These are phyloP conservation scores for Aegypius monachus DNA, from an alignment of 2,113 vertebrate species.

Conservation along the genomic window DNA sequence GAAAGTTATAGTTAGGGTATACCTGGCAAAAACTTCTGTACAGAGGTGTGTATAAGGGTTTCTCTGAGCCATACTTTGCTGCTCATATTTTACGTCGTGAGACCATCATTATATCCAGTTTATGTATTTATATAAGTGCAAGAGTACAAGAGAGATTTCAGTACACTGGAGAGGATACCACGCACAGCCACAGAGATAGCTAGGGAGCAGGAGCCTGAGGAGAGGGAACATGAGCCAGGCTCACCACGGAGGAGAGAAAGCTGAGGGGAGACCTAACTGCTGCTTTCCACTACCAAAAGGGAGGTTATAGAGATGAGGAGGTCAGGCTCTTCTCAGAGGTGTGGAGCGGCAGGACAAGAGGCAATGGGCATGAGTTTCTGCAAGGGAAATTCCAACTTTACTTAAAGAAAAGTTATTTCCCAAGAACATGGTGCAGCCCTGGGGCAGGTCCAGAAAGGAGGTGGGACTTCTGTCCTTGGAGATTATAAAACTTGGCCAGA, in stretches of 20 bases:
- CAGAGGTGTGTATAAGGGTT: neutral
- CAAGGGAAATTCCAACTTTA: neutral
- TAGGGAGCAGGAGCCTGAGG: neutral
- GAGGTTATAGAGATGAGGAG: neutral
- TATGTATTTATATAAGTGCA: neutral
- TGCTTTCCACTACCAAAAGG: neutral
- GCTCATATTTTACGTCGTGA: neutral
- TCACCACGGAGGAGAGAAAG: neutral
- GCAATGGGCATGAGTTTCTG: neutral
- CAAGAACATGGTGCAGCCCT: neutral
- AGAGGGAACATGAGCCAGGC: neutral
- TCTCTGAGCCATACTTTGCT: neutral
- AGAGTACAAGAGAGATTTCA: neutral
- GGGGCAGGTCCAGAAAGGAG: neutral
- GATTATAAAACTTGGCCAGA: neutral
- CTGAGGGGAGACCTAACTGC: neutral
- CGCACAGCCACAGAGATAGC: neutral
- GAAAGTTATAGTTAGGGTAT: neutral
- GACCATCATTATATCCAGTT: neutral
- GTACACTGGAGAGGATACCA: neutral
- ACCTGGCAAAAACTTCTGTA: neutral
- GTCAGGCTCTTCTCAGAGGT: neutral
- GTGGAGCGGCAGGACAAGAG: neutral
- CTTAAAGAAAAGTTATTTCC: neutral
- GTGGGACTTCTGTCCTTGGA: neutral